phyloP scores from a whole-genome alignment of 2,797 vertebrate species.

The Alexandromys oeconomus region DNA sequence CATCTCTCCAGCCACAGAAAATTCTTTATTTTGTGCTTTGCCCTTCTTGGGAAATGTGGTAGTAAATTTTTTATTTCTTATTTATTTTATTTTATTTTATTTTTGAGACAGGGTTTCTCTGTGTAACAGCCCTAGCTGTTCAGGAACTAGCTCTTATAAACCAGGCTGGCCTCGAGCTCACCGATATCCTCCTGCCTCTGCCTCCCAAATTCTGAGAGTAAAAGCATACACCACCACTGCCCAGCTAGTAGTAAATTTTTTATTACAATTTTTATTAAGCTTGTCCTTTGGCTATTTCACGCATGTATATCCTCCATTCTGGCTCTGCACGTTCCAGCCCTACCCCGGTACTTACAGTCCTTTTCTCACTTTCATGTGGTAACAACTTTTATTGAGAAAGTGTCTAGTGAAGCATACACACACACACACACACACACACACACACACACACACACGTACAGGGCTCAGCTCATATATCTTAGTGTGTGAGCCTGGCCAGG shows the following conservation, averaged over 20 bases:
- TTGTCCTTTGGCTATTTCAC: neutral
- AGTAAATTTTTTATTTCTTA: neutral
- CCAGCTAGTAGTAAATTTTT: neutral
- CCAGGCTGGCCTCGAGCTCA: too few species aligned
- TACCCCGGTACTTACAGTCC: neutral
- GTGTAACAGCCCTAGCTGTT: too few species aligned
- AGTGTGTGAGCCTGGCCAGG: accelerated
- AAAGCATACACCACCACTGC: too few species aligned
- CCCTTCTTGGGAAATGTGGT: neutral
- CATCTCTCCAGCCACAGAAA: neutral
- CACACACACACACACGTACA: neutral
- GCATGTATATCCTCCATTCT: neutral
- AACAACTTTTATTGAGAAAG: neutral
- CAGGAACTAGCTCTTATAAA: too few species aligned
- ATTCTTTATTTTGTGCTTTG: neutral
- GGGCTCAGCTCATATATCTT: neutral
- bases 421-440: too few species aligned
- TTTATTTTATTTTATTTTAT: too few species aligned
- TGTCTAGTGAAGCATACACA: neutral
- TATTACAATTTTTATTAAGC: neutral
- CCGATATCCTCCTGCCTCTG: too few species aligned
- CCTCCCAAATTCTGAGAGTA: too few species aligned
- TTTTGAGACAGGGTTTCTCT: too few species aligned
- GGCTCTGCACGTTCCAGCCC: neutral
- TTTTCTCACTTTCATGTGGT: too few species aligned